Conservation (phyloP, 2,113 vertebrate genomes). For the Nesoenas mayeri region DNA sequence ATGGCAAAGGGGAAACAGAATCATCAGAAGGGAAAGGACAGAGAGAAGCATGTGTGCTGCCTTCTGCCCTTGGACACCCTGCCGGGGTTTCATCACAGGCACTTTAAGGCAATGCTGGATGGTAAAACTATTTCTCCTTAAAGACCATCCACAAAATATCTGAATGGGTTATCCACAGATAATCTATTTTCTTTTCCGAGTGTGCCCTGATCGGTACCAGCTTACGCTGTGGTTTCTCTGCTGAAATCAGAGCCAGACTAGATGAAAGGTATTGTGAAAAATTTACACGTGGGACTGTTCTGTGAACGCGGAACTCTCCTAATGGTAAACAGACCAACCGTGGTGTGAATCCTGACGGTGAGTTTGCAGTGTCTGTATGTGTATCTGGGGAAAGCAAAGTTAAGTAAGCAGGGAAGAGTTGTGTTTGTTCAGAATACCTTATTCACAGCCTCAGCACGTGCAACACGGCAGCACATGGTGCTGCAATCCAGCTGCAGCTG, state of each 20-base stretch:
- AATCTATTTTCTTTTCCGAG: conserved; percentile 11
- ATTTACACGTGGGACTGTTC: conserved; percentile 52
- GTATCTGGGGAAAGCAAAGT: conserved; percentile 53
- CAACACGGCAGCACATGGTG: not conserved
- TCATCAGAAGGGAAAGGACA: not conserved
- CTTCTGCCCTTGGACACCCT: not conserved
- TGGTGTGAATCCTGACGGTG: conserved; percentile 32
- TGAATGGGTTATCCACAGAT: conserved; percentile 3
- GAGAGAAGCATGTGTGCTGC: accelerated
- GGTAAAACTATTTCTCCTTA: not conserved
- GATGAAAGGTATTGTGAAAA: conserved; percentile 64
- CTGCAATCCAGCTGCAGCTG: conserved; percentile 27
- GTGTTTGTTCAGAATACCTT: conserved; percentile 33
- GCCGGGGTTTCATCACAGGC: not conserved
- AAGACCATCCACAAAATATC: not conserved
- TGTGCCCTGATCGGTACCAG: not conserved
- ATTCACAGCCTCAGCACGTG: not conserved
- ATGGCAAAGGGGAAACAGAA: not conserved
- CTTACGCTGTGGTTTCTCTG: conserved; percentile 13
- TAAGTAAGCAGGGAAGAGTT: conserved; percentile 27
- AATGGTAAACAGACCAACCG: conserved; percentile 48
- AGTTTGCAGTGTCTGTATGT: conserved; percentile 6
- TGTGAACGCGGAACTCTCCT: not conserved
- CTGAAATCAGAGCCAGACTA: conserved; percentile 44
- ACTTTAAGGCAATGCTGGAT: not conserved